Base-by-base conservation (phyloP, 2,888 invertebrate species). In the Acanthoscelides obtectus region DNA sequence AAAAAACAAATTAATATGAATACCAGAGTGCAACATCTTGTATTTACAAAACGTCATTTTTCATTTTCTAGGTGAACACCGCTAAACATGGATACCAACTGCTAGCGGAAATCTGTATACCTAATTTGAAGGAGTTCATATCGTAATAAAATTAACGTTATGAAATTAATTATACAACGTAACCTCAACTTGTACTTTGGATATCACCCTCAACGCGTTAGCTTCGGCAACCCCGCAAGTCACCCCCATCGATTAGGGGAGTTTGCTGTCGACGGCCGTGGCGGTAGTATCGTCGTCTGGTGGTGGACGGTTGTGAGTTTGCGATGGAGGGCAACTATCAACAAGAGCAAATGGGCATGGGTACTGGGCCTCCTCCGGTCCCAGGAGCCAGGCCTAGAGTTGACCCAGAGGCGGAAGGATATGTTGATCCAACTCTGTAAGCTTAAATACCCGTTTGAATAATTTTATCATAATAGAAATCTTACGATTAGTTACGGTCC, bases 371-470 rank as follows among this genome's bases (percentile, higher is more conserved):
- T 6, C 76, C 75, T 68, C 76, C 78, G 66, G 75, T 73, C 67
- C 81, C 82, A 6, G 86, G 86, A 64, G 86, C 85, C 8, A 85
- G 95, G 76, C 95, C 95, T 69, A 88, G 92, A 85, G 95, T 95
- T 72, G 91, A 94, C 86, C 93, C 95, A 17, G 91, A 93, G 78
- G 95, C 94, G 77, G 87, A 89, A 79, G 95, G 95, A 75, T 94
- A 95, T 86, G 96, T 96, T 76, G 96, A 96, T 87, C 93, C 95
- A 71, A 88, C 87, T 82, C 87, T 91, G 92, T 92, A 88, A 87
- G 88, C 71, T 70, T 21, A 2, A 20, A 66, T 68, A 3, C 17
- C 17, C 45, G 1, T 45, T 12, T 12, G 45, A 45, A 45, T 45
- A 45, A 66, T 45, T 72, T 64, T 72, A 8, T 70, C 71, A 66